These are phyloP conservation scores for Nycticryphes semicollaris DNA, from an alignment of 2,113 vertebrate genomes.

Conservation along the genomic window DNA sequence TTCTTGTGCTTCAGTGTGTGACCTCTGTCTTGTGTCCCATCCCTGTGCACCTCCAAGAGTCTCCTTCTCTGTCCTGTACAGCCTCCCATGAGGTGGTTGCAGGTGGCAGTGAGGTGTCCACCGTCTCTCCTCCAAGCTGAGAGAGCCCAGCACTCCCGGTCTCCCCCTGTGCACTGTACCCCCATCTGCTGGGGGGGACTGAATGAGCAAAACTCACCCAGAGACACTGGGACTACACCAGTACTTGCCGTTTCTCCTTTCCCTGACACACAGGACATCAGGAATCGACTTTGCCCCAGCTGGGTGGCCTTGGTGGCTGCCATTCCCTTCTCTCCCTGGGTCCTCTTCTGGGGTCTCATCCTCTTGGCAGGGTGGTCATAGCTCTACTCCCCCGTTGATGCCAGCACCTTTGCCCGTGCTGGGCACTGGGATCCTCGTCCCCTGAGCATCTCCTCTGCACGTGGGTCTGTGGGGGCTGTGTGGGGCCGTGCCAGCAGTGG, in stretches of 20 bases:
- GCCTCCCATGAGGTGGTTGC: background rate
- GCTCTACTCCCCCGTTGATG: rapidly evolving
- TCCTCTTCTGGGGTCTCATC: too few relatives aligned
- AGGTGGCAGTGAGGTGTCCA: background rate
- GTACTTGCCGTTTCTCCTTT: rapidly evolving
- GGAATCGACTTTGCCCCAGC: background rate
- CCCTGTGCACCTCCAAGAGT: background rate
- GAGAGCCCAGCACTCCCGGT: background rate
- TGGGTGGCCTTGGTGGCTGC: background rate
- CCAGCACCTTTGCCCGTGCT: rapidly evolving
- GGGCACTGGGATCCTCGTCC: background rate
- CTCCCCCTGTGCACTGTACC: background rate
- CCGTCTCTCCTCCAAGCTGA: background rate
- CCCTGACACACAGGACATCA: rapidly evolving
- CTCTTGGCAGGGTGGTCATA: background rate
- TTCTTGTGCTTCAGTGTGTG: background rate
- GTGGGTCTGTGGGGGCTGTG: rapidly evolving
- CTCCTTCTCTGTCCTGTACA: background rate
- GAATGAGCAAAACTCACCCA: background rate
- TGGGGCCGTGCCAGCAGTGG: rapidly evolving
- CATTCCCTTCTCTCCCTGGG: background rate
- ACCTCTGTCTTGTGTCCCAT: background rate
- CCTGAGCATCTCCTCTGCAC: background rate
- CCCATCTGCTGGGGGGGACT: rapidly evolving
- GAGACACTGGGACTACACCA: background rate